phyloP scores from a whole-genome alignment of 2,888 invertebrate genomes.

The Phanerotoma sp. region DNA sequence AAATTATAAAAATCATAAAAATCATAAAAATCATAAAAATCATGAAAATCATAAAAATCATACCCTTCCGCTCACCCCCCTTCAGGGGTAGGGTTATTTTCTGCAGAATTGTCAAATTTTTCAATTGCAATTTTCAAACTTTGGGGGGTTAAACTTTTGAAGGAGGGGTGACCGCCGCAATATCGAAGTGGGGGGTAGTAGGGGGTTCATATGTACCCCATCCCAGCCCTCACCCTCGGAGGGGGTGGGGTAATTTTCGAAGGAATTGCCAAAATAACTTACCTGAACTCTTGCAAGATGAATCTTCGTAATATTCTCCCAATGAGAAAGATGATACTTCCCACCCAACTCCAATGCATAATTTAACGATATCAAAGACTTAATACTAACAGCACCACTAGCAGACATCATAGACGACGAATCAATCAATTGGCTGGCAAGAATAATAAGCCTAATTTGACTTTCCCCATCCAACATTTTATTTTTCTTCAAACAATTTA shows the following conservation, averaged over 20 bases:
- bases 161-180: neutral
- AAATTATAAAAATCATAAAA: no score
- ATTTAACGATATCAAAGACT: conserved; percentile 63
- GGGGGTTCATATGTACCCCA: neutral
- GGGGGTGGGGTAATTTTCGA: no score
- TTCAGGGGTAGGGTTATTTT: no score
- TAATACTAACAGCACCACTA: conserved; percentile 59
- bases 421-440: conserved; percentile 69
- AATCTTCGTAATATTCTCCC: conserved; percentile 73
- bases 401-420: conserved; percentile 61
- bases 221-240: no score
- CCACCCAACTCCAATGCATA: conserved; percentile 74
- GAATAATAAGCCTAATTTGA: conserved; percentile 68
- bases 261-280: conserved; percentile 4
- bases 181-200: no score
- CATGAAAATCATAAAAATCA: no score
- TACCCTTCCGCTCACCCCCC: no score
- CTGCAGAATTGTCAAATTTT: no score
- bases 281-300: conserved; percentile 76
- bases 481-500: conserved; percentile 42
- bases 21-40: no score
- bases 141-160: neutral
- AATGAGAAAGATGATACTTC: conserved; percentile 75
- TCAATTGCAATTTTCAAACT: no score
- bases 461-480: conserved; percentile 44